Conservation (phyloP, 2,797 vertebrate species). For the Eidolon dupreanum region DNA sequence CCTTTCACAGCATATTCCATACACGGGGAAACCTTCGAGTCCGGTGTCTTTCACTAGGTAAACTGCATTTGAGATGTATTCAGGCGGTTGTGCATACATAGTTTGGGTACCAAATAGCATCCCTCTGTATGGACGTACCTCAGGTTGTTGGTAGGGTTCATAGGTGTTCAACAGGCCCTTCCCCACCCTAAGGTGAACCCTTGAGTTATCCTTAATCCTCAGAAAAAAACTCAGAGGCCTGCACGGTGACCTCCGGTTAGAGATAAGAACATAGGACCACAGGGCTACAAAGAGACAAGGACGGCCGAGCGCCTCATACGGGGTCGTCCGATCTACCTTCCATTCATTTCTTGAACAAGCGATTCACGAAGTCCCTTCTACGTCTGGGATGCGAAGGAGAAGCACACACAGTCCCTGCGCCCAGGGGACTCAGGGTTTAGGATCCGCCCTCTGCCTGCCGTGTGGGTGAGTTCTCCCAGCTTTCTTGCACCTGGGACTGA, state of each 20-base stretch:
- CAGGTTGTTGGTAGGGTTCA: not conserved
- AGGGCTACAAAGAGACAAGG: too few species aligned
- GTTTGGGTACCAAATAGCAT: rapidly evolving
- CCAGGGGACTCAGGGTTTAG: rapidly evolving
- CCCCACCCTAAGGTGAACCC: not conserved
- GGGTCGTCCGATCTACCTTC: not conserved
- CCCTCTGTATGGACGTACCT: rapidly evolving
- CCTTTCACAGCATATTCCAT: rapidly evolving
- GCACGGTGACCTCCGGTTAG: not conserved
- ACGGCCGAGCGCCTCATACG: rapidly evolving
- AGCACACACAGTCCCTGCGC: rapidly evolving
- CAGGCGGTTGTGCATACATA: rapidly evolving
- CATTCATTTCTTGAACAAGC: not conserved
- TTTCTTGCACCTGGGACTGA: not conserved
- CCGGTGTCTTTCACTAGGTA: not conserved
- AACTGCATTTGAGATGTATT: rapidly evolving
- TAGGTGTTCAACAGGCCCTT: rapidly evolving
- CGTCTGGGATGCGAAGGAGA: not conserved
- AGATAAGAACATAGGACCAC: not conserved
- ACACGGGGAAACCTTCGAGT: not conserved
- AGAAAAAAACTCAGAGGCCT: not conserved
- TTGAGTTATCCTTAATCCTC: not conserved
- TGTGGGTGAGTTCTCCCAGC: not conserved
- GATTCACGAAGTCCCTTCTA: not conserved
- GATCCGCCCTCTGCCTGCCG: not conserved